Base-by-base conservation (phyloP, 2,797 vertebrate species). In the Mycteria americana region DNA sequence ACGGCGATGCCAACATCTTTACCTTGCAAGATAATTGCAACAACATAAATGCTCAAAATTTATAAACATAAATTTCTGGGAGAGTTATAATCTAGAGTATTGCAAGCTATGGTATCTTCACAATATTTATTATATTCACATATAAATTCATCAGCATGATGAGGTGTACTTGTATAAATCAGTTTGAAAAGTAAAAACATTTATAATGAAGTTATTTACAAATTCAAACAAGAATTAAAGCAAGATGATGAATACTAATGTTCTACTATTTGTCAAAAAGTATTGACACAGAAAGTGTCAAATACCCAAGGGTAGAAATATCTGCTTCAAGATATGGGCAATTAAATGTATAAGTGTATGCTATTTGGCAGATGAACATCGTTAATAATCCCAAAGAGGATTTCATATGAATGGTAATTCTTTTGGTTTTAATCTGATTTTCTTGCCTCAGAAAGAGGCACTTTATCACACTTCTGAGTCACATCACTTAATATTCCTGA, bases 151-250 rank as follows among this genome's bases (percentile, higher is more conserved):
- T 75, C 31, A 80, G 5, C 9, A 22, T 59, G 43, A 82, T 88
- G 68, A 46, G 22, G 15, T 89, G 31, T 87, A 91, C 84, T 77
- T 94, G 59, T 92, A 95, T 89, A 96, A 96, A 30, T 95, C 54
- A 89, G 18, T 89, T 88, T 87, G 77, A 96, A 91, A 96, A 93
- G 41, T 91, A 89, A 91, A 94, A 94, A 63, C 13, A 4, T 43
- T 80, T 92, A 50, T 94, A 91, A 63, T 92, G 35, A 93, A 85
- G 63, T 93, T 93, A 87, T 93, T 94, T 95, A 69, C 39, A 64
- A 76, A 89, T 65, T 90, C 65, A 93, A 93, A 62, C 27, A 74
- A 95, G 85, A 95, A 78, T 75, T 77, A 79, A 85, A 83, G 56
- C n/a, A 87, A 83, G n/a, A 15, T 41, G 65, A 86, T 64, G 54